phyloP scores from a whole-genome alignment of 2,113 vertebrate genomes.

The Ailurus styani region DNA sequence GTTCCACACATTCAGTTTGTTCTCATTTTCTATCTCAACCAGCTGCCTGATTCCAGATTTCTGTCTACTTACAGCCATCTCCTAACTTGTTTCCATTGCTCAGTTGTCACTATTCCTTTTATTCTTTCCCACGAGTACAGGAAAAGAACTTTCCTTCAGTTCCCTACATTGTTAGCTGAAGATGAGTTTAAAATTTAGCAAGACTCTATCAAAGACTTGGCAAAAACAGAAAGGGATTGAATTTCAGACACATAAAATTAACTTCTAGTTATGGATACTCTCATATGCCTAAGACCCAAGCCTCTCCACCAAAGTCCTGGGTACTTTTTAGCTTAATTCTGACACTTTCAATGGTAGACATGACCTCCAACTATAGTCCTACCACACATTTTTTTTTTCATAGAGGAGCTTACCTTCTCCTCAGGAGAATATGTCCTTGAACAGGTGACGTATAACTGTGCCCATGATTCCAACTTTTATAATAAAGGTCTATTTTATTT shows the following conservation, averaged over 20 bases:
- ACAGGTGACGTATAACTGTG: background rate
- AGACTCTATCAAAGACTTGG: background rate
- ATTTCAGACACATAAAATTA: background rate
- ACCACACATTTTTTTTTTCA: background rate
- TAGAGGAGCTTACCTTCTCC: background rate
- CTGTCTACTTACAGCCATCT: background rate
- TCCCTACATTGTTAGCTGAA: background rate
- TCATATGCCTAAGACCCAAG: background rate
- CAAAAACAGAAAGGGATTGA: background rate
- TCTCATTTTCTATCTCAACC: background rate
- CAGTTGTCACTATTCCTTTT: background rate
- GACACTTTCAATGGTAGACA: background rate
- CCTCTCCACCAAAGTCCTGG: background rate
- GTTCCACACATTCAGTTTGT: background rate
- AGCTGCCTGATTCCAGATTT: background rate
- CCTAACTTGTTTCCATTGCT: background rate
- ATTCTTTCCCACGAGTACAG: background rate
- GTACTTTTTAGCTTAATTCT: background rate
- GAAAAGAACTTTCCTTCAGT: background rate
- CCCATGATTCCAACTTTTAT: background rate
- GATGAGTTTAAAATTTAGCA: background rate
- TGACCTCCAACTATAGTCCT: background rate
- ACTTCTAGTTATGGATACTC: background rate
- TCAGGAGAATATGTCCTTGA: background rate
- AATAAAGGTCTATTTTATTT: background rate